phyloP scores from a whole-genome alignment of 2,797 vertebrate genomes.

The Myotis pilosus region DNA sequence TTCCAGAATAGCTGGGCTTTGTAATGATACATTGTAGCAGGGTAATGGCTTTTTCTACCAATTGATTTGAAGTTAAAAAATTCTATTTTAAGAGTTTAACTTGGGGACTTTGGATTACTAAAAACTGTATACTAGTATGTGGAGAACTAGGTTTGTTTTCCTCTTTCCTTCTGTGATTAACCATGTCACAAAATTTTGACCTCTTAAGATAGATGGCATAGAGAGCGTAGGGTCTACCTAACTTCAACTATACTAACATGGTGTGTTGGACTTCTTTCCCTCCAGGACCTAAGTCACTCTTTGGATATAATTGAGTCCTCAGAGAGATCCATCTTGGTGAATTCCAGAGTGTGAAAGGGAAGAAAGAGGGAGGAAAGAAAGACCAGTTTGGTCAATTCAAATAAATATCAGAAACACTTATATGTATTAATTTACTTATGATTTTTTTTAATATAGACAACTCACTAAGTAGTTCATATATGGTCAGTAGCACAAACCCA shows the following conservation, averaged over 20 bases:
- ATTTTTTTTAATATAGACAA: neutral
- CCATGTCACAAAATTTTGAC: neutral
- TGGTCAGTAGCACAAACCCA: neutral
- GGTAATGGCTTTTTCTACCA: neutral
- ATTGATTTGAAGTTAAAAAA: constrained; percentile 14
- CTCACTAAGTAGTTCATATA: neutral
- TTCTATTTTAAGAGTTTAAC: neutral
- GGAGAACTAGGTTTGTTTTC: neutral
- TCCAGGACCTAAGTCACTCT: neutral
- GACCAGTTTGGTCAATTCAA: neutral
- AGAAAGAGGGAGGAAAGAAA: neutral
- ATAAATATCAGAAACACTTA: neutral
- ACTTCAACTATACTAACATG: neutral
- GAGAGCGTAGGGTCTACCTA: neutral
- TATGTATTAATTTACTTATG: neutral
- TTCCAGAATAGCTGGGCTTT: neutral
- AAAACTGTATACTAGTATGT: neutral
- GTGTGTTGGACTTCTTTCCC: neutral
- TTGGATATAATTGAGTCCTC: neutral
- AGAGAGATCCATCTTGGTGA: neutral
- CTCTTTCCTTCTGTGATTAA: neutral
- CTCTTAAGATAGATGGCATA: neutral
- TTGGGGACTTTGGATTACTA: neutral
- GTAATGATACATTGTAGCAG: neutral
- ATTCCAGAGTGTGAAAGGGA: neutral